Conservation (phyloP, 2,888 invertebrate species). For the Netelia inedita region DNA sequence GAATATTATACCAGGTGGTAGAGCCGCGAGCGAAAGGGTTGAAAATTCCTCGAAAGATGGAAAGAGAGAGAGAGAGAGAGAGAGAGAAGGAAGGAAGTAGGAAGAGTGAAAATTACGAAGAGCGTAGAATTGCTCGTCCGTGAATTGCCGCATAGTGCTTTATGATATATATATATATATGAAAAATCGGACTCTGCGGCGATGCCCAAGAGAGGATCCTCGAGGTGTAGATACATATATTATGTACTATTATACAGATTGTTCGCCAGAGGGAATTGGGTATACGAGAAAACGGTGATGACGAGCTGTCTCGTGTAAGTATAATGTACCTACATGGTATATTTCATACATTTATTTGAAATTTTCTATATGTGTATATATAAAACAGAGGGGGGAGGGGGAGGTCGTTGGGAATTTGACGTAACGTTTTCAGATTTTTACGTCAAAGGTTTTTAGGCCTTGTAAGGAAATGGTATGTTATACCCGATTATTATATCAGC, state of each 20-base stretch:
- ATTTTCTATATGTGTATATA: neutral
- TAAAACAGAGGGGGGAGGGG: too few species aligned
- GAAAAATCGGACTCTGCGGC: slow-evolving; percentile 5
- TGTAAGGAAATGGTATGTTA: slow-evolving; percentile 74
- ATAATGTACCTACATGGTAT: too few species aligned
- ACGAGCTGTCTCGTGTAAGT: neutral
- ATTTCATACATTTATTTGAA: neutral
- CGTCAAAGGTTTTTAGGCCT: slow-evolving; percentile 63
- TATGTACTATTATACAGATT: neutral
- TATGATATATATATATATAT: neutral
- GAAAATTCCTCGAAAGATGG: slow-evolving; percentile 80
- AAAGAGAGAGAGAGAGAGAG: slow-evolving; percentile 44
- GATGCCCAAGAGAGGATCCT: slow-evolving; percentile 14
- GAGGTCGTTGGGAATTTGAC: too few species aligned
- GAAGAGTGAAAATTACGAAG: slow-evolving; percentile 55
- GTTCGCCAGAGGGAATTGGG: neutral
- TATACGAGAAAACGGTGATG: neutral
- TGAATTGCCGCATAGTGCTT: neutral
- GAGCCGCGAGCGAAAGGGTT: slow-evolving; percentile 80
- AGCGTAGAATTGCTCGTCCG: slow-evolving; percentile 36
- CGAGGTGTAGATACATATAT: neutral
- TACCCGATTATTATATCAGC: slow-evolving; percentile 78
- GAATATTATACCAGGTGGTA: slow-evolving; percentile 83
- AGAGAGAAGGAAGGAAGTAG: slow-evolving; percentile 61
- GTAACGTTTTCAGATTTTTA: neutral